phyloP scores from a whole-genome alignment of 2,113 vertebrate species.

The Verasper variegatus region DNA sequence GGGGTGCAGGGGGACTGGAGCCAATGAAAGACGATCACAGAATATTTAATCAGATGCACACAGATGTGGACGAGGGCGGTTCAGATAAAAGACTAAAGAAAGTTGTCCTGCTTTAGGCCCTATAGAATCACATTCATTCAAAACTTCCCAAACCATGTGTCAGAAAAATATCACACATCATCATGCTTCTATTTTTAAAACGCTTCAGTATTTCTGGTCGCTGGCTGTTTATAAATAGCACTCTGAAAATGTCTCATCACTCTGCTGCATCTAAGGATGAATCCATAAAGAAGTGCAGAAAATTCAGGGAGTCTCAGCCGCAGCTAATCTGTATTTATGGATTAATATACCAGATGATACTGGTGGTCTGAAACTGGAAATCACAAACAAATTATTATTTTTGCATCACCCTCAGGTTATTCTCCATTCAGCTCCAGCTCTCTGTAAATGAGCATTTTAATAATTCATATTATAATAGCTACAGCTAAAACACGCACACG shows the following conservation, averaged over 20 bases:
- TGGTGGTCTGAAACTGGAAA: constrained; percentile 19
- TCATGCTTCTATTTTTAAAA: constrained; percentile 45
- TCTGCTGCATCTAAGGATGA: constrained; percentile 33
- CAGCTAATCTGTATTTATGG: neutral
- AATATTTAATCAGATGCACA: neutral
- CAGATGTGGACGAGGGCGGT: neutral
- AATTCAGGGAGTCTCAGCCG: constrained; percentile 9
- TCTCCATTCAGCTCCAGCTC: constrained; percentile 1
- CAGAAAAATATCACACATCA: neutral
- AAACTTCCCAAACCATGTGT: neutral
- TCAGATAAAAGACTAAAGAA: neutral
- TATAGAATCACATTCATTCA: neutral
- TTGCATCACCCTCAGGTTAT: constrained; percentile 33
- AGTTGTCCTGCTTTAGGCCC: neutral
- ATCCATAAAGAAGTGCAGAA: neutral
- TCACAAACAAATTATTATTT: constrained; percentile 16
- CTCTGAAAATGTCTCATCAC: constrained; percentile 27
- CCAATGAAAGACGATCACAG: too few species aligned
- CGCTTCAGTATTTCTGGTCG: constrained; percentile 41
- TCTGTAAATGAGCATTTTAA: constrained; percentile 39
- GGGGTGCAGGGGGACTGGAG: too few species aligned
- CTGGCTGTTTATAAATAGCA: constrained; percentile 38
- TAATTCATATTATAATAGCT: constrained; percentile 60
- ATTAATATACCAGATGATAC: constrained; percentile 38
- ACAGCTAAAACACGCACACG: constrained; percentile 22